Base-by-base conservation (phyloP, 2,113 vertebrate species). In the Lutjanus erythropterus region DNA sequence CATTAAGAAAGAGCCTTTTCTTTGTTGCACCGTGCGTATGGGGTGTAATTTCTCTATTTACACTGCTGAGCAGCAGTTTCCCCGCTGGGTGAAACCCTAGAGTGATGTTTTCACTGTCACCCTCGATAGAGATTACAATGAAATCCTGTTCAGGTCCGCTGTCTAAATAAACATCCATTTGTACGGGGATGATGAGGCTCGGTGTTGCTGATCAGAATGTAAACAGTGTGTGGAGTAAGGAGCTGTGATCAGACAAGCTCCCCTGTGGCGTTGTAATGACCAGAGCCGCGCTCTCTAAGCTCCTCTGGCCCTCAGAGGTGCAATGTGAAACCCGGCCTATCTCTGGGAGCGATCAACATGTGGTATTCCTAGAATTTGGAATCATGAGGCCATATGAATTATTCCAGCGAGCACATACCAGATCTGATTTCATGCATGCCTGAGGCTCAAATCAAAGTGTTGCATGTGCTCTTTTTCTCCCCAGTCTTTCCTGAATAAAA, bases 351-450 rank as follows among this genome's bases (percentile, higher is more conserved):
- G 80, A 91, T 90, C 91, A 74, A 78, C 92, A 85, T 84, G 91
- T 69, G 87, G 89, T 90, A 88, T 94, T 92, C 86, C 73, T 70
- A 91, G 92, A 92, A 92, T 91, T 86, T 80, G 33, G 75, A 85
- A 83, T 92, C 83, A 80, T 75, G 75, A 71, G 12, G 87, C 70
- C 53, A 29, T 88, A 78, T 84, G 87, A 91, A 86, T 89, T 83
- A 91, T 92, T 90, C 88, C 79, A 68, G 53, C 19, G 41, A 75
- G 77, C 52, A 2, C 87, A 91, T 90, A 81, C 84, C 86, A 46
- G 83, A 46, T 81, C 75, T 83, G 86, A 91, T 92, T 93, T 92
- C 87, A 93, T 82, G 86, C 83, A 66, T 93, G 90, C 87, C 87
- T 82, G 65, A 74, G 83, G 87, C 84, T 83, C 52, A 42, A 65